Base-by-base conservation (phyloP, 2,888 invertebrate species). In the Philopedon plagiatum region DNA sequence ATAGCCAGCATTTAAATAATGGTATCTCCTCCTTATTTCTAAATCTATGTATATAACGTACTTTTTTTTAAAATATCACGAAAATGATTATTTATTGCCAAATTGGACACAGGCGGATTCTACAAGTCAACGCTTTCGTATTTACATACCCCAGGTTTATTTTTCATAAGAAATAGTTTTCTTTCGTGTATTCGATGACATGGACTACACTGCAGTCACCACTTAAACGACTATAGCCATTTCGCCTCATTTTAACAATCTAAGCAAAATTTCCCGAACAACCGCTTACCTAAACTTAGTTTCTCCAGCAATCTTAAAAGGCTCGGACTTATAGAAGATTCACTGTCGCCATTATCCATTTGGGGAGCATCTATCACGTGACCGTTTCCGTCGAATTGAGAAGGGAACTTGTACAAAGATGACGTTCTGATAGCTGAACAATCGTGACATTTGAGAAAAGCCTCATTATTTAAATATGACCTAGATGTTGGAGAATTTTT, bases 341-440 rank as follows among this genome's bases (percentile, higher is more conserved):
- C n/a, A 15, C n/a, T 56, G 3, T 37, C 70, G 15, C 15, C 57
- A 11, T 37, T 51, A 51, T n/a, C 39, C 3, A 21, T 49, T 15
- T 49, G 3, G 18, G 15, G 11, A n/a, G 41, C 56, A 9, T 18
- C 18, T 4, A 13, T 56, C 29, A 56, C 13, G 15, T 5, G 15
- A n/a, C 2, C 1, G 15, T 41, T 13, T 23, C 11, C 13, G 3
- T 41, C 60, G 5, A 49, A 18, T 15, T 11, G 15, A 19, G 5
- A 11, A 11, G 49, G 23, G 13, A 66, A 32, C 18, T 66, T 54
- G 21, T 66, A 54, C 11, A 73, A 26, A 11, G 73, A 65, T 3
- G 73, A 73, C 2, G 56, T 57, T 15, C 74, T 60, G 8, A 74
- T 49, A 5, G 37, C 26, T 8, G 71, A 70, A 58, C 74, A 74